A percentile compares a stretch with the other conserved stretches of the same genome.
phyloP scores from a whole-genome alignment of 2,113 vertebrate species.

The Leucoraja erinaceus region DNA sequence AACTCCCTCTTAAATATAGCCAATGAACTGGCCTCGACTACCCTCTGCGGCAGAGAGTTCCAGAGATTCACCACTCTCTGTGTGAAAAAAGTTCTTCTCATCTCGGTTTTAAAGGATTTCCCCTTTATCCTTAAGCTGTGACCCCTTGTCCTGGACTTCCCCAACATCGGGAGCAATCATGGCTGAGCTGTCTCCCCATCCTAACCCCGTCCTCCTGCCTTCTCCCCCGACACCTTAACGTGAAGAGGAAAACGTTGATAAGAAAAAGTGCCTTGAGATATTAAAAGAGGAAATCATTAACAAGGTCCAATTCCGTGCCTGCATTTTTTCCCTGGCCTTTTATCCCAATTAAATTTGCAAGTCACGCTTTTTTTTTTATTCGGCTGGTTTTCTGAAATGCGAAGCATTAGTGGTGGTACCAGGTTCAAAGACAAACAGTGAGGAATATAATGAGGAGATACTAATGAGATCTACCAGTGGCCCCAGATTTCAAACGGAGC shows the following conservation, averaged over 20 bases:
- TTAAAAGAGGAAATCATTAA: no score
- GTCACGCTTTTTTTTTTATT: neutral
- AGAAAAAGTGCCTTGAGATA: neutral
- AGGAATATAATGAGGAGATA: constrained; percentile 6
- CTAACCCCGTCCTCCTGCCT: no score
- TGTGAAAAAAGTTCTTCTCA: no score
- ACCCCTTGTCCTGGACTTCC: no score
- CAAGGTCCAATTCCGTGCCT: neutral
- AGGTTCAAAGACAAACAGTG: constrained; percentile 2
- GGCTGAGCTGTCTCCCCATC: no score
- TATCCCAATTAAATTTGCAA: constrained; percentile 27
- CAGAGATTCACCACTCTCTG: no score
- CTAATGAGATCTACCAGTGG: constrained; percentile 28
- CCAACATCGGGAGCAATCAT: no score
- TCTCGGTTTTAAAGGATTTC: no score
- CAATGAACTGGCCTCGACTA: no score
- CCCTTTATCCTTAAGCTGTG: no score
- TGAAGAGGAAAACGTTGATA: neutral
- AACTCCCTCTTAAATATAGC: no score
- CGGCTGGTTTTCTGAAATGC: neutral
- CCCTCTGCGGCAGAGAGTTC: no score
- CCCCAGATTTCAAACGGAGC: neutral
- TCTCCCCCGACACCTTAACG: neutral
- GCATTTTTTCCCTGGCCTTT: neutral
- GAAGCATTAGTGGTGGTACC: neutral